Evolutionary conservation across 2,888 invertebrate species (phyloP), one percentile per base, ranked within the genome.

Genomic region (Pseudococcus jackbeardsleyi): DNA sequence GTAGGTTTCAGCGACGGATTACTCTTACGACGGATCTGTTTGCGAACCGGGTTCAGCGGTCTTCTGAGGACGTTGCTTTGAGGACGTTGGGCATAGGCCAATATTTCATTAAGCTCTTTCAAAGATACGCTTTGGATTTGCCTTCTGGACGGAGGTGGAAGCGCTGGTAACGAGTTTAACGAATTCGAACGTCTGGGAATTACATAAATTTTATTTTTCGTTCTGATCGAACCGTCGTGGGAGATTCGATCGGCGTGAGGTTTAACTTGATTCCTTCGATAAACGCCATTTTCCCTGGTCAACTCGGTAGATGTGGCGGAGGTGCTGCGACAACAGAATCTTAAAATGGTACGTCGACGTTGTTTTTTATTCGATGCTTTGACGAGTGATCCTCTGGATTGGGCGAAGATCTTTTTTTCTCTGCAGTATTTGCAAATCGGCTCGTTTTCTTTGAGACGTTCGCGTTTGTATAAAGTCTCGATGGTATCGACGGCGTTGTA

Each of bases 31-130:
- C 89, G 90, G 59, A 89, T 88, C 33, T 87, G 91, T 85, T 89
- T 90, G 68, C 89, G 90, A 88, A 88, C 84, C n/a, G 89, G 88
- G 46, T 85, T 86, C 7, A 84, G 59, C 8, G 89, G 88, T 15
- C 89, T 79, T 84, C 88, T 89, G n/a, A 88, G 88, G 33, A 88
- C 89, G 39, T 39, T 54, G 64, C 72, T 79, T 19, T 88, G 88
- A 17, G 89, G 90, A 15, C 89, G 89, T 89, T 91, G 91, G 17
- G 92, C 92, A 89, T 93, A 93, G 11, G 93, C 93, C 89, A 94
- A 91, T 26, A 93, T 92, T 90, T 93, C 93, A 89, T 93, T 93
- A 88, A 94, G 91, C 89, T 93, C 94, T 90, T 93, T 93, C 89
- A 93, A 91, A 42, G 92, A 92, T 89, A 92, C 92, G 91, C 91